phyloP scores from a whole-genome alignment of 2,797 vertebrate species.

The Brachyalestes nurse region DNA sequence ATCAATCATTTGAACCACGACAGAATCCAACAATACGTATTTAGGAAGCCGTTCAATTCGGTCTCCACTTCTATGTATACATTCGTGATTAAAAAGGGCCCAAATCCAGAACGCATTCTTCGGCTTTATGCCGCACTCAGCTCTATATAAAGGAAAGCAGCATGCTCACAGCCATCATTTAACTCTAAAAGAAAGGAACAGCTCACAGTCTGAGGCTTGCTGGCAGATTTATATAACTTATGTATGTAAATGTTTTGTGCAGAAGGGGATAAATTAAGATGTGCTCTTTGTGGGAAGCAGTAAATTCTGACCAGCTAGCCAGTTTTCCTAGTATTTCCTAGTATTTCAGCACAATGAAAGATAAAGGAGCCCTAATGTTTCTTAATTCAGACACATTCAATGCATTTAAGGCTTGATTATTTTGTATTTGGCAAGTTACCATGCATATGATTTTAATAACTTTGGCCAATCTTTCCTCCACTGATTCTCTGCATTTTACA shows the following conservation, averaged over 20 bases:
- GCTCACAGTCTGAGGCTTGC: constrained; percentile 61
- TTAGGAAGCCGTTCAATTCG: background rate
- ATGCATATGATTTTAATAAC: background rate
- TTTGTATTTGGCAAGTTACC: no score
- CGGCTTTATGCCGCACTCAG: constrained; percentile 51
- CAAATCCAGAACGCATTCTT: constrained; percentile 48
- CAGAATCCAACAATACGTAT: background rate
- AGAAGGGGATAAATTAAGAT: constrained; percentile 70
- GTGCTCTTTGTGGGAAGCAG: constrained; percentile 67
- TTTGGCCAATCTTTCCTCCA: background rate
- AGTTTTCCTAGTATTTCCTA: background rate
- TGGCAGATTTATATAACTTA: constrained; percentile 65
- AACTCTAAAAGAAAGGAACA: constrained; percentile 63
- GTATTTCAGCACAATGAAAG: background rate
- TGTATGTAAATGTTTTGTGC: constrained; percentile 70
- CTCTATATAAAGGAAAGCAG: constrained; percentile 54
- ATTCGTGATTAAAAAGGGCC: constrained; percentile 1
- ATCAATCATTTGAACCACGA: background rate
- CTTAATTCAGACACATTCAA: background rate
- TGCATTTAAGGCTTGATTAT: background rate
- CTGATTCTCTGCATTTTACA: background rate
- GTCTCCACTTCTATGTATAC: background rate
- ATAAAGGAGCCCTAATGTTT: background rate
- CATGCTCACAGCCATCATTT: constrained; percentile 61
- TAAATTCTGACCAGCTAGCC: constrained; percentile 45